phyloP scores from a whole-genome alignment of 2,113 vertebrate species.

The Calidris pugnax region DNA sequence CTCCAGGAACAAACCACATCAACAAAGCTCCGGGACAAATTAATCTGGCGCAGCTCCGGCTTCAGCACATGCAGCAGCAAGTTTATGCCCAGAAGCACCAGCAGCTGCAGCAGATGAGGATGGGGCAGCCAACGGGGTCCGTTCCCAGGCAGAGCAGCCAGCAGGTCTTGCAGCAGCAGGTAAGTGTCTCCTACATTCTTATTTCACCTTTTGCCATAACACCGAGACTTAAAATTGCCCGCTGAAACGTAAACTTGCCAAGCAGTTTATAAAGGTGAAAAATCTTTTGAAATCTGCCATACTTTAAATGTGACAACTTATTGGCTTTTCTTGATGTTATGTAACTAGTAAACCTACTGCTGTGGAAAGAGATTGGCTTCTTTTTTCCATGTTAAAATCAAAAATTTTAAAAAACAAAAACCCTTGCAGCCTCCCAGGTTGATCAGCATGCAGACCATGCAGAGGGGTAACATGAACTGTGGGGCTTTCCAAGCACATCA shows the following conservation, averaged over 20 bases:
- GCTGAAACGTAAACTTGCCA: neutral
- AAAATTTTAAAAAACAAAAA: constrained; percentile 56
- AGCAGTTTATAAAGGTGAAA: neutral
- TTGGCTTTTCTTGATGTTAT: constrained; percentile 27
- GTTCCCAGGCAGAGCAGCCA: constrained; percentile 84
- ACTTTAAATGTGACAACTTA: neutral
- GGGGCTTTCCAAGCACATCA: constrained; percentile 92
- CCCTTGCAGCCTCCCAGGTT: constrained; percentile 92
- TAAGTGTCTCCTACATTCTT: neutral
- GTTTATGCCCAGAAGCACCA: constrained; percentile 92
- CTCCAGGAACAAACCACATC: constrained; percentile 85
- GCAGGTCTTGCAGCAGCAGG: constrained; percentile 92
- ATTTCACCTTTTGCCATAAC: neutral
- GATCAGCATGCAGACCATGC: constrained; percentile 97
- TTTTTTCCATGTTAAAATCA: constrained; percentile 23
- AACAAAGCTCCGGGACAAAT: constrained; percentile 92
- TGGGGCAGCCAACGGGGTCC: constrained; percentile 87
- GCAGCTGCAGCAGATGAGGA: constrained; percentile 90
- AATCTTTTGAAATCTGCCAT: neutral
- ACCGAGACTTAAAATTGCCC: neutral
- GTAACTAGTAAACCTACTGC: neutral
- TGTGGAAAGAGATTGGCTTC: constrained; percentile 42
- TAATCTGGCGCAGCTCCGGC: constrained; percentile 93
- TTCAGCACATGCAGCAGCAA: constrained; percentile 97
- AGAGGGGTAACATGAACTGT: constrained; percentile 92